Evolutionary conservation across 1,140 invertebrate species (phyloP), one percentile per base, ranked within the genome.

Genomic region (Heliconius melpomene): DNA sequence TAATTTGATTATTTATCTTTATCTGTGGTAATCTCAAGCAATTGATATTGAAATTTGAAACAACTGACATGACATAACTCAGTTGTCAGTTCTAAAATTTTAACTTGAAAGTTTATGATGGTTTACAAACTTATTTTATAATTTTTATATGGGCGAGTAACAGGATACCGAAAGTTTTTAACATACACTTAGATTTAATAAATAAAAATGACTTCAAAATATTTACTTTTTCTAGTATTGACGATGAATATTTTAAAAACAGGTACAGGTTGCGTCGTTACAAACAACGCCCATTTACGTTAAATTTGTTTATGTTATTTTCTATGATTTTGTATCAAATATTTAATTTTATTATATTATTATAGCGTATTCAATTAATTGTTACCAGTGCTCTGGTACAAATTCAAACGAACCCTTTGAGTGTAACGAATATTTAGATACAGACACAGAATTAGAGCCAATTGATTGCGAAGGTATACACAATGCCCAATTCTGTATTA

Each of bases 371-470:
- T 95, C 96, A 83, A 96, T 98, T 84, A 94, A 96, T 81, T 99
- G 98, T 92, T 99, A 98, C 93, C 97, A 98, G 89, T 99, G 98
- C 95, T 96, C 96, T 80, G 98, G 98, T 57, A 97, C 96, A 74
- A 96, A 98, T 90, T 96, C 97, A 26, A 89, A 95, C 20, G 95
- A 97, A 90, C 97, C 97, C 6, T 97, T 97, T 90, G 97, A 98
- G 89, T 99, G 98, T 94, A 97, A 97, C 86, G 98, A 99, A 92
- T 97, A 96, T 89, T 96, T 98, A 86, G 96, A 96, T 74, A 95
- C 95, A 60, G 95, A 95, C 86, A 96, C 96, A 88, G 94, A 96
- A 80, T 96, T 96, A 85, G 94, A 98, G 85, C 96, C 97, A 38
- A 93, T 95, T 75, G 94, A 97, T 66, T 99, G 98, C 89, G 95